A percentile compares a stretch with the other conserved stretches of the same genome.
phyloP scores from a whole-genome alignment of 2,888 invertebrate species.

The Zhuqinia jingwanae region DNA sequence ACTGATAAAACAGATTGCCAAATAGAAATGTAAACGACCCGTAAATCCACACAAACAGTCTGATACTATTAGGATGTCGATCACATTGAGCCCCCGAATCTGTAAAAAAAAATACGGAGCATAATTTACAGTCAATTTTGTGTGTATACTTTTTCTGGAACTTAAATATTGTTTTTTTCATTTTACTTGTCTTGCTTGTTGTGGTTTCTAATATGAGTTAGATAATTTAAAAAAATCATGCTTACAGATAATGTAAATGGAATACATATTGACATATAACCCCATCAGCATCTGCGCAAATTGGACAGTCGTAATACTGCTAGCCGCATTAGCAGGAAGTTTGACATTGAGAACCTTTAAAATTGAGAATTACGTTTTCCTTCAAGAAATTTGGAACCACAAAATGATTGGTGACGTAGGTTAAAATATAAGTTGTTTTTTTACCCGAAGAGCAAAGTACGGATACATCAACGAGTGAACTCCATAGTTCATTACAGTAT shows the following conservation, averaged over 20 bases:
- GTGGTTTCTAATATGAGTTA: too few species aligned
- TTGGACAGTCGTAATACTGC: slow-evolving; percentile 95
- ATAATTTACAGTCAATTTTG: too few species aligned
- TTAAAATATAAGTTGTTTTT: neutral
- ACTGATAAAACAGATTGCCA: slow-evolving; percentile 60
- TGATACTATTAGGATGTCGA: slow-evolving; percentile 65
- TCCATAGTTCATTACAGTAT: slow-evolving; percentile 96
- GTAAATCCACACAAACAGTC: slow-evolving; percentile 52
- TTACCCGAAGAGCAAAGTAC: slow-evolving; percentile 88
- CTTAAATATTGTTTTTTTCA: too few species aligned
- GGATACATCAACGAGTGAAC: slow-evolving; percentile 96
- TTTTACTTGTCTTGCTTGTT: too few species aligned
- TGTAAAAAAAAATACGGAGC: neutral
- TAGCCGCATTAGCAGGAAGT: slow-evolving; percentile 91
- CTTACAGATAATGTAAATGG: slow-evolving; percentile 84
- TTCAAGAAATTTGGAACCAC: too few species aligned
- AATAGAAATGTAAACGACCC: slow-evolving; percentile 68
- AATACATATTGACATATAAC: slow-evolving; percentile 93
- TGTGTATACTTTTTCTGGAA: too few species aligned
- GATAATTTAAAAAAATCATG: too few species aligned
- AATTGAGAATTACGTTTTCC: neutral
- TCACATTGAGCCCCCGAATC: slow-evolving; percentile 59
- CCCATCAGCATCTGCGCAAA: slow-evolving; percentile 97
- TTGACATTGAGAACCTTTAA: slow-evolving; percentile 89
- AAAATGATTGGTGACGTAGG: neutral